Conservation (phyloP, 2,888 invertebrate species). For the Drosophila histrio region DNA sequence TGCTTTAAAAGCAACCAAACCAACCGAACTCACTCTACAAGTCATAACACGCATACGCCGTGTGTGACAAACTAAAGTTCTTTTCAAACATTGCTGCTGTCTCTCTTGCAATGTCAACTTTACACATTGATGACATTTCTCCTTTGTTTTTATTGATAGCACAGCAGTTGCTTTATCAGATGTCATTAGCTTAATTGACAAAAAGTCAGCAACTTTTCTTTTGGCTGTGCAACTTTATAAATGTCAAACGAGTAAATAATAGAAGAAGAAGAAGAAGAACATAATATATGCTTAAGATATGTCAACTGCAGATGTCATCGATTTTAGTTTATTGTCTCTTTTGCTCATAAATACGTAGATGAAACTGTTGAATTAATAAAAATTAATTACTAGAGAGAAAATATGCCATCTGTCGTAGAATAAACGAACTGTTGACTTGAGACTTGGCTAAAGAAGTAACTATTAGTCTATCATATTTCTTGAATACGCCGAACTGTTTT, state of each 20-base stretch:
- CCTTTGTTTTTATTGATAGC: slow-evolving; percentile 43
- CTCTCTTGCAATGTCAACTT: slow-evolving; percentile 20
- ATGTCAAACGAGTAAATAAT: slow-evolving; percentile 22
- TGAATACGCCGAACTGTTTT: too few relatives aligned
- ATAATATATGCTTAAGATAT: background rate
- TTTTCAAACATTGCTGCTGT: background rate
- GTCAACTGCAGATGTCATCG: slow-evolving; percentile 4
- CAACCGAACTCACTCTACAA: background rate
- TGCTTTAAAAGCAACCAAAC: slow-evolving; percentile 2
- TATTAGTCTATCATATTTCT: too few relatives aligned
- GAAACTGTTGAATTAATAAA: background rate
- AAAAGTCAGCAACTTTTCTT: slow-evolving; percentile 33
- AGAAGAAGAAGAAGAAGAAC: background rate
- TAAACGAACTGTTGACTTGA: too few relatives aligned
- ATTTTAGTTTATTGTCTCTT: background rate
- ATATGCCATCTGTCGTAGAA: too few relatives aligned
- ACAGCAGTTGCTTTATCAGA: slow-evolving; percentile 39
- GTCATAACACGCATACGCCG: slow-evolving; percentile 60
- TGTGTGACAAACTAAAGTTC: slow-evolving; percentile 42
- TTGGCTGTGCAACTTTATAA: slow-evolving; percentile 10
- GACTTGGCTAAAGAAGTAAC: too few relatives aligned
- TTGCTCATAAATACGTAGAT: background rate
- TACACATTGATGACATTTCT: slow-evolving; percentile 34
- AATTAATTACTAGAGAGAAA: background rate
- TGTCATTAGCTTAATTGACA: slow-evolving; percentile 54